Base-by-base conservation (phyloP, 2,113 vertebrate genomes). In the Columba livia region DNA sequence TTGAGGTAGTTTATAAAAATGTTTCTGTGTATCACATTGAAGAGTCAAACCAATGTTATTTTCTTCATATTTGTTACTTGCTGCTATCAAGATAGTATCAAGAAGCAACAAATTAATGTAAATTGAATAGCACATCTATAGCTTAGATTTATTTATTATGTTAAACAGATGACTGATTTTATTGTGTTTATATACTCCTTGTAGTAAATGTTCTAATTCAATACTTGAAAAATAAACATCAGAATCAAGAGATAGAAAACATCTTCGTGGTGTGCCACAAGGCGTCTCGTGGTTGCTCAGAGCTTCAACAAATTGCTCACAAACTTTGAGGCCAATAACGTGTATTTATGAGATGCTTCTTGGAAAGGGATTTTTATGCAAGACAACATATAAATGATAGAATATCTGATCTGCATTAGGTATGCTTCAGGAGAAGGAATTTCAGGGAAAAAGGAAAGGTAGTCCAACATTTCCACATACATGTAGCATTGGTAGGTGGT, bases 1-100 rank as follows among this genome's bases (percentile, higher is more conserved):
- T 96, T 88, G 90, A 93, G 62, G 70, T 91, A 94, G 77, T 94
- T 97, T 97, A 89, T 92, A 90, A 96, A 96, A 97, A 92, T 94
- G 67, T 94, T 97, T 97, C 87, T 95, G 66, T 88, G 71, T 95
- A 80, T 89, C 95, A 50, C 73, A 86, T 6, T 82, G 89, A 97
- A 94, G 75, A 86, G 69, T 93, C 85, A 73, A 86, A 92, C 69
- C 71, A 58, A 32, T 75, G 36, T 73, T 64, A 67, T 91, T 74
- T 96, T 88, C 82, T 97, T 81, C 77, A 89, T 66, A 24, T 83
- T 93, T 62, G 70, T 91, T 95, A 62, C 58, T 96, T 88, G 54
- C 65, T 95, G 44, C 66, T 88, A 44, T 57, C 70, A 51, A 79
- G 90, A 53, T 25, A 83, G 60, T 83, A 92, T 94, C 56, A 65